These are phyloP conservation scores for Nansenia antarctica DNA, from an alignment of 2,113 vertebrate species.

Conservation along the genomic window DNA sequence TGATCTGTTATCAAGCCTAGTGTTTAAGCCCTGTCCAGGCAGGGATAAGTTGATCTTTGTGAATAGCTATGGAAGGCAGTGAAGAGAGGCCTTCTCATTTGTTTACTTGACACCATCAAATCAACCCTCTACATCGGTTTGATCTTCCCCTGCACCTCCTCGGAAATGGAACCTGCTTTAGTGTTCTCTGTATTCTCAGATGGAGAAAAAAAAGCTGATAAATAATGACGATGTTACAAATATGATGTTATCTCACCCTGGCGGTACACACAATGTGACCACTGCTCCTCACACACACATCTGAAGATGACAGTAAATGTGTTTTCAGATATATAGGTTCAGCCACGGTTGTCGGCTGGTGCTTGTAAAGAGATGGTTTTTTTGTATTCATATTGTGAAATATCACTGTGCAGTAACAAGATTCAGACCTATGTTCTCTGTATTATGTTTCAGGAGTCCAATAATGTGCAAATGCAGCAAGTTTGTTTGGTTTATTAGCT, in stretches of 20 bases:
- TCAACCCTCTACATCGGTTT: slow-evolving; percentile 53
- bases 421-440: too few relatives aligned
- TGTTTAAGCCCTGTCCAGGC: slow-evolving; percentile 53
- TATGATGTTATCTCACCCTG: slow-evolving; percentile 44
- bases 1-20: slow-evolving; percentile 53
- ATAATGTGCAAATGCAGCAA: neutral
- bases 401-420: too few relatives aligned
- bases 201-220: slow-evolving; percentile 39
- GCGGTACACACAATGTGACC: neutral
- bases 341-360: neutral
- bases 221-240: slow-evolving; percentile 53
- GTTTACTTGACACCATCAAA: slow-evolving; percentile 64
- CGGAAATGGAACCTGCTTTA: neutral
- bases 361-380: neutral
- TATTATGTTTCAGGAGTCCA: too few relatives aligned
- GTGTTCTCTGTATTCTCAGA: slow-evolving; percentile 11
- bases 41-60: slow-evolving; percentile 33
- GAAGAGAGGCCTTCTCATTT: slow-evolving; percentile 35
- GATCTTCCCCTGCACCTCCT: slow-evolving; percentile 31
- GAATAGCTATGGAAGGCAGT: slow-evolving; percentile 23
- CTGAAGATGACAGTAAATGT: neutral
- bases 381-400: neutral
- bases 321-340: neutral
- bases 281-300: neutral
- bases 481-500: neutral